Evolutionary conservation across 2,797 vertebrate species (phyloP).

Genomic region (Toxotes lorentzi): DNA sequence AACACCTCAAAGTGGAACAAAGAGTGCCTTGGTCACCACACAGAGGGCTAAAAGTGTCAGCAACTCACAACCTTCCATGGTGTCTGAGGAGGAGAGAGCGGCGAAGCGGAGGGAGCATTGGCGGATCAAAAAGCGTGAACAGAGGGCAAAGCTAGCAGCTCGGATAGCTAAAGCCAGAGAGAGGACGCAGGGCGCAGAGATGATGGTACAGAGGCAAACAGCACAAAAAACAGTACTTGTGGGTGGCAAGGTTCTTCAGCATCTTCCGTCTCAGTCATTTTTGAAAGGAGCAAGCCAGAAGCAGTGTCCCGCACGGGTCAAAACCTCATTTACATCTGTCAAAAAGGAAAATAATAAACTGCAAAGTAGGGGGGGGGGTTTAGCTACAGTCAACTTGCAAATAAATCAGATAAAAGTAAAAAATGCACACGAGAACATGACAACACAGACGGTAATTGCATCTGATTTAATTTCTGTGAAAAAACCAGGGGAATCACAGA

Average conservation of each 20-base stretch:
- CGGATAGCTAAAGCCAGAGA: conserved; percentile 68
- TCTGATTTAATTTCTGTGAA: conserved; percentile 34
- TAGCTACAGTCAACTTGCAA: conserved; percentile 37
- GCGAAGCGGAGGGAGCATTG: conserved; percentile 84
- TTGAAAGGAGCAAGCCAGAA: conserved; percentile 55
- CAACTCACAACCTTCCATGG: conserved; percentile 7
- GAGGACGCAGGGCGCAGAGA: conserved; percentile 40
- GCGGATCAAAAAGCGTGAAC: conserved; percentile 87
- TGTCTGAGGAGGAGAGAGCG: conserved; percentile 81
- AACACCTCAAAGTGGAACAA: conserved; percentile 55
- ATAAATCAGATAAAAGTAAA: conserved; percentile 45
- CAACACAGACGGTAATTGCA: not conserved
- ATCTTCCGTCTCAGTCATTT: conserved; percentile 49
- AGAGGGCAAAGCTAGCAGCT: conserved; percentile 83
- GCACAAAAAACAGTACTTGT: conserved; percentile 39
- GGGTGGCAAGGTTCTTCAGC: conserved; percentile 29
- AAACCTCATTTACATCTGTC: conserved; percentile 30
- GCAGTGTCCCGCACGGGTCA: conserved; percentile 35
- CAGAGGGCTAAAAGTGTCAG: conserved; percentile 47
- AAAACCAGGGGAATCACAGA: conserved; percentile 51
- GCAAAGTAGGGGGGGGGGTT: conserved; percentile 21
- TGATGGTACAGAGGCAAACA: conserved; percentile 29
- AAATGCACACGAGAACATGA: conserved; percentile 23
- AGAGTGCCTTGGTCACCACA: conserved; percentile 67
- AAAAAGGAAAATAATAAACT: conserved; percentile 54